Evolutionary conservation across 2,113 vertebrate species (phyloP), one percentile per base, ranked within the genome.

Genomic region (Dromas ardeola): DNA sequence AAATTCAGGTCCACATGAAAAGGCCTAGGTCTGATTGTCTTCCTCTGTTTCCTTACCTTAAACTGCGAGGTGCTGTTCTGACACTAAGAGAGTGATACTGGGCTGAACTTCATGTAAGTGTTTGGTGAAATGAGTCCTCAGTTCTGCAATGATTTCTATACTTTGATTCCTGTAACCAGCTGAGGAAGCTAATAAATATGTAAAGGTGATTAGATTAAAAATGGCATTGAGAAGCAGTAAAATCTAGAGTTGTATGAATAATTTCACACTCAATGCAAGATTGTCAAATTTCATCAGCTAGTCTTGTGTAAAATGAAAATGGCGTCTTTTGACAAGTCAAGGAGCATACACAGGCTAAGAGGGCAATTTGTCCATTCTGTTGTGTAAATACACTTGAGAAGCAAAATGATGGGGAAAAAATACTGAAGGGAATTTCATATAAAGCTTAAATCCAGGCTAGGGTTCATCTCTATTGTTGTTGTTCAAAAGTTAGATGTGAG

Each of bases 171-270:
- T 52, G 17, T 26, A 90, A 65, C 27, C n/a, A 77, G 34, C 19
- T 86, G 58, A 88, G 49, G 27, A 86, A 73, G 15, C 20, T 70
- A 85, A 95, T 93, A 88, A 90, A 94, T 88, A 92, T 66, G 58
- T 80, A 92, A 94, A 90, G 71, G 32, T 65, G 45, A 58, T 82
- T 69, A 72, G 73, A 93, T 96, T 87, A 86, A 94, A 93, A 93
- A 90, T 83, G 90, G 32, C 85, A 88, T 50, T 72, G 58, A 90
- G 81, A 88, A 86, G 22, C 49, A 80, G 40, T 23, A 88, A 82
- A 90, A 92, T 53, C 27, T 55, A 61, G 21, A 69, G 15, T 65
- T 80, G 73, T 23, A 85, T 77, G 36, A 91, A 85, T 95, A 93
- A 96, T 95, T 95, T 91, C 78, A 82, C 61, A 93, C 40, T 5